A percentile compares a stretch with the other conserved stretches of the same genome.
phyloP scores from a whole-genome alignment of 2,797 vertebrate species.

The Rousettus madagascariensis region DNA sequence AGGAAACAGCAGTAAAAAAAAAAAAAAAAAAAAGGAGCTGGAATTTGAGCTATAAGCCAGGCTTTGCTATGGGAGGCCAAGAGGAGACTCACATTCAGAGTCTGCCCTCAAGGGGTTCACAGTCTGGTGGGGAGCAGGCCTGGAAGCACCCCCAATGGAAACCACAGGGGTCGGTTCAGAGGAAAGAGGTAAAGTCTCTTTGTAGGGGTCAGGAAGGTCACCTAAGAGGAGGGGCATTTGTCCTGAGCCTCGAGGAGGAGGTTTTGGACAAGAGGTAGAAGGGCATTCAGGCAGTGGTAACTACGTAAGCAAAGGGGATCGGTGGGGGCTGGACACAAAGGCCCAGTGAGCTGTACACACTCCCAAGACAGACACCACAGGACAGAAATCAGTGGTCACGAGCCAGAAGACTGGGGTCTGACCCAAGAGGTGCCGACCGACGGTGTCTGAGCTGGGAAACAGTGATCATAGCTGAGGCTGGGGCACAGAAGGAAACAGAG shows the following conservation, averaged over 20 bases:
- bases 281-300: background rate
- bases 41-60: background rate
- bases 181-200: background rate
- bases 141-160: background rate
- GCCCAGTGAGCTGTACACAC: rapidly evolving
- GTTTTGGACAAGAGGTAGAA: background rate
- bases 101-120: no score
- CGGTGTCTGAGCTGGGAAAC: background rate
- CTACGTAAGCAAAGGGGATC: background rate
- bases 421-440: no score
- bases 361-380: rapidly evolving
- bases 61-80: background rate
- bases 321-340: background rate
- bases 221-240: background rate
- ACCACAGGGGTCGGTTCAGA: background rate
- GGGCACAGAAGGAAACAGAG: background rate
- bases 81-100: rapidly evolving
- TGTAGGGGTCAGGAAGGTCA: background rate
- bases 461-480: background rate
- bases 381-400: background rate
- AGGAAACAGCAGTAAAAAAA: rapidly evolving
- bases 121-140: background rate
- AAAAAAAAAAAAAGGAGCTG: background rate
- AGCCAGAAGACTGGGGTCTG: background rate
- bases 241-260: background rate